phyloP scores from a whole-genome alignment of 1,140 invertebrate genomes.

The Bombus affinis region DNA sequence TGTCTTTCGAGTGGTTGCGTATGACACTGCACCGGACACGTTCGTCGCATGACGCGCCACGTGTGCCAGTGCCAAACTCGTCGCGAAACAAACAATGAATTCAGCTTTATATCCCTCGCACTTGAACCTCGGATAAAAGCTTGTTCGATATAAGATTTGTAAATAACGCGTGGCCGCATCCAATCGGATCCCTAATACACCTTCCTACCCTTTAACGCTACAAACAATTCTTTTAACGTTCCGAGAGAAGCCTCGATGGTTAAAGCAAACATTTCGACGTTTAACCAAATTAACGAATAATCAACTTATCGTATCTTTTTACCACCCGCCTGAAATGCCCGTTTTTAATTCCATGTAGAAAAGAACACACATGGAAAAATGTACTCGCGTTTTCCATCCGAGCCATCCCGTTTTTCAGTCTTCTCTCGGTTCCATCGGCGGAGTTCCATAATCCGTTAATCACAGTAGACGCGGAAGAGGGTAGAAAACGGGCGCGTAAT shows the following conservation, averaged over 20 bases:
- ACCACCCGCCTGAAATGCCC: background rate
- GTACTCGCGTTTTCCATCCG: background rate
- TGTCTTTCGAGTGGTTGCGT: slow-evolving; percentile 71
- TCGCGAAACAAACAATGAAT: slow-evolving; percentile 76
- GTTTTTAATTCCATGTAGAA: background rate
- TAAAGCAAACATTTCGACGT: background rate
- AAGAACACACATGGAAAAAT: background rate
- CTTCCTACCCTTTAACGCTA: background rate
- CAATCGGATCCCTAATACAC: slow-evolving; percentile 13
- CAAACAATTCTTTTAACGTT: background rate
- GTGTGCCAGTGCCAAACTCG: slow-evolving; percentile 73
- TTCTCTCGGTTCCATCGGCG: background rate
- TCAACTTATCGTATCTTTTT: background rate
- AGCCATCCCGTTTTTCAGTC: no score
- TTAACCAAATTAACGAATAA: background rate
- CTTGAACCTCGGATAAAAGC: slow-evolving; percentile 35
- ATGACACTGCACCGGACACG: slow-evolving; percentile 66
- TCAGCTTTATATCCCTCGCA: slow-evolving; percentile 64
- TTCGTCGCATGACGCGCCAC: slow-evolving; percentile 76
- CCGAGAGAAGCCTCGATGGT: background rate
- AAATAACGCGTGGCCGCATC: slow-evolving; percentile 25
- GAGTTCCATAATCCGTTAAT: slow-evolving; percentile 49
- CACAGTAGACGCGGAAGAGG: slow-evolving; percentile 29
- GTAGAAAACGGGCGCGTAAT: slow-evolving; percentile 54
- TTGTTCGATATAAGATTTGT: slow-evolving; percentile 19